phyloP scores from a whole-genome alignment of 2,888 invertebrate species.

The Disparrhopalites patrizii region DNA sequence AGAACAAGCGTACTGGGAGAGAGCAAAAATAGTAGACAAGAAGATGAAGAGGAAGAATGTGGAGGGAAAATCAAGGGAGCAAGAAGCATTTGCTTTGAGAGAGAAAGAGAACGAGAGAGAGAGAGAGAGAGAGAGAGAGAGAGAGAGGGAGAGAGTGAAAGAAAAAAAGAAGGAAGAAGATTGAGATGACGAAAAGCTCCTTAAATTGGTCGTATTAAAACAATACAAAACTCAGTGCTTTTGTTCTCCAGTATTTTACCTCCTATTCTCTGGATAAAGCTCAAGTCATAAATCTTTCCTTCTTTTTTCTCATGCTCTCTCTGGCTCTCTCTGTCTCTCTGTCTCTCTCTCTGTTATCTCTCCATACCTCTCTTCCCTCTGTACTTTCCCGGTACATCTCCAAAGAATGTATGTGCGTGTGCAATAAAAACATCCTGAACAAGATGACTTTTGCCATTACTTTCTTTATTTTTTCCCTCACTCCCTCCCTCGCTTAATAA shows the following conservation, averaged over 20 bases:
- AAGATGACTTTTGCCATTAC: slow-evolving; percentile 19
- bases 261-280: slow-evolving; percentile 9
- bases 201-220: slow-evolving; percentile 17
- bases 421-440: slow-evolving; percentile 24
- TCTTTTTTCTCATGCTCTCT: no score
- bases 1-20: no score
- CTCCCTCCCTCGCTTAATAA: background rate
- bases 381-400: no score
- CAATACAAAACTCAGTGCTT: slow-evolving; percentile 12
- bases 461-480: background rate
- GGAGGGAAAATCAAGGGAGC: no score
- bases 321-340: no score
- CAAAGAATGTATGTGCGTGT: no score
- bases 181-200: slow-evolving; percentile 12
- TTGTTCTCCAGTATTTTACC: background rate
- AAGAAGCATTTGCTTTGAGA: no score
- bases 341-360: background rate
- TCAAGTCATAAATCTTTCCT: slow-evolving; percentile 22
- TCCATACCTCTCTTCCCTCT: no score
- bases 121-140: background rate
- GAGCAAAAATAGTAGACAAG: no score
- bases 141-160: background rate
- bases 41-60: no score
- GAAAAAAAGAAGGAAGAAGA: background rate
- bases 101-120: background rate